Conservation (phyloP, 2,113 vertebrate genomes). For the Aphyosemion australe region DNA sequence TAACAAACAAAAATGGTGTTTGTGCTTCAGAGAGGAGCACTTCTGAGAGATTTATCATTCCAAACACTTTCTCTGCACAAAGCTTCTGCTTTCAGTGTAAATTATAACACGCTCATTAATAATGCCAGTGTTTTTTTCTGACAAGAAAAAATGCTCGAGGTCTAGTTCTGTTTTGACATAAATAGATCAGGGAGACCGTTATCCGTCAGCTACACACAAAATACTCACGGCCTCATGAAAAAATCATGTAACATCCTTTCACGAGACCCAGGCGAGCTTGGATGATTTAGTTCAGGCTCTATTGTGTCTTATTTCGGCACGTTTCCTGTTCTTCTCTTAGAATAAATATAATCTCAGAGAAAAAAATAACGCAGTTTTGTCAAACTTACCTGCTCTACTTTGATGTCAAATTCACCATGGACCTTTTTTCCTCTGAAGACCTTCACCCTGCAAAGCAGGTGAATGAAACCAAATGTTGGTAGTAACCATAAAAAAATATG, state of each 20-base stretch:
- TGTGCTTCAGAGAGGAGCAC: not conserved
- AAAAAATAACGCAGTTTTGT: not conserved
- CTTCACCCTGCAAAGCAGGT: slow-evolving; percentile 80
- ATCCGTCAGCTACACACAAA: slow-evolving; percentile 4
- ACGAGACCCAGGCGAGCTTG: not conserved
- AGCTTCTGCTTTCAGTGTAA: not conserved
- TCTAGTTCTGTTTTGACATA: not conserved
- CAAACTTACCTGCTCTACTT: slow-evolving; percentile 86
- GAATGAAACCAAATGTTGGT: slow-evolving; percentile 7
- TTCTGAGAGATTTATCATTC: slow-evolving; percentile 10
- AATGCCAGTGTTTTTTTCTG: not conserved
- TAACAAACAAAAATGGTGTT: slow-evolving; percentile 1
- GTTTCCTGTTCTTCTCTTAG: not conserved
- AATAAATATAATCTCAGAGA: not conserved
- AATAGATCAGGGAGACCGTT: not conserved
- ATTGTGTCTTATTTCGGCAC: not conserved
- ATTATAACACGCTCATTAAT: slow-evolving; percentile 2
- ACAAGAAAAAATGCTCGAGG: not conserved
- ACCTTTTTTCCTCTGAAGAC: slow-evolving; percentile 89
- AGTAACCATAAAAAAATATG: not conserved
- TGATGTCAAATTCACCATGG: slow-evolving; percentile 89
- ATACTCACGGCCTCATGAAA: not conserved
- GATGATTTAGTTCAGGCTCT: not conserved
- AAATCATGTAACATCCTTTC: not conserved
- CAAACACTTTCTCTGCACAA: slow-evolving; percentile 3